phyloP scores from a whole-genome alignment of 2,113 vertebrate genomes.

The Leptobrachium ailaonicum region DNA sequence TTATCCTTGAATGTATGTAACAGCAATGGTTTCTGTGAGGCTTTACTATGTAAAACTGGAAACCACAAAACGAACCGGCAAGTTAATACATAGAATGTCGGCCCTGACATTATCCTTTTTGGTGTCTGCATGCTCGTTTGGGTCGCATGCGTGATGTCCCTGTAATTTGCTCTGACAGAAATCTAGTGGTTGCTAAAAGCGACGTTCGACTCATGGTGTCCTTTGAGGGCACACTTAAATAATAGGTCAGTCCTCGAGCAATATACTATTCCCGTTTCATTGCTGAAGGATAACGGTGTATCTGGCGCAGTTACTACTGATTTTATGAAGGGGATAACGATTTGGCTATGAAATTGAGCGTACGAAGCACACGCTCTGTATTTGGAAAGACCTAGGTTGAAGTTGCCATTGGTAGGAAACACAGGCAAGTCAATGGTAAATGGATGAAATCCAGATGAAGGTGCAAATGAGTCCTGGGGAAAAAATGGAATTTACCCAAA shows the following conservation, averaged over 20 bases:
- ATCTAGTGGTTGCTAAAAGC: slow-evolving; percentile 34
- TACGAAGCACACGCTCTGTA: no score
- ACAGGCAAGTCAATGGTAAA: no score
- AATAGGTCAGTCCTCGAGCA: slow-evolving; percentile 20
- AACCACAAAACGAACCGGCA: no score
- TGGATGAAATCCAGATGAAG: no score
- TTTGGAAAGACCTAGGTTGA: no score
- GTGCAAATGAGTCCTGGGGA: no score
- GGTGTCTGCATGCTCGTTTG: background rate
- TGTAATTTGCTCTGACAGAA: slow-evolving; percentile 36
- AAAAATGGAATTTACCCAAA: no score
- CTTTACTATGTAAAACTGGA: no score
- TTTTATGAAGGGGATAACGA: background rate
- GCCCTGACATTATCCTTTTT: background rate
- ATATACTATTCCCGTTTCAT: background rate
- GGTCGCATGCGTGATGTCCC: background rate
- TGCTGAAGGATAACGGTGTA: background rate
- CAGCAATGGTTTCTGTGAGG: no score
- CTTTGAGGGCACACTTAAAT: slow-evolving; percentile 30
- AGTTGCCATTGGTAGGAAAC: no score
- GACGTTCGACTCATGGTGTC: slow-evolving; percentile 27
- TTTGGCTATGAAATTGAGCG: background rate
- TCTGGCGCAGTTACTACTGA: background rate
- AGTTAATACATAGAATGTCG: background rate
- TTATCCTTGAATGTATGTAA: no score